Evolutionary conservation across 2,113 vertebrate species (phyloP).

Genomic region (Cephalopholis sonnerati): DNA sequence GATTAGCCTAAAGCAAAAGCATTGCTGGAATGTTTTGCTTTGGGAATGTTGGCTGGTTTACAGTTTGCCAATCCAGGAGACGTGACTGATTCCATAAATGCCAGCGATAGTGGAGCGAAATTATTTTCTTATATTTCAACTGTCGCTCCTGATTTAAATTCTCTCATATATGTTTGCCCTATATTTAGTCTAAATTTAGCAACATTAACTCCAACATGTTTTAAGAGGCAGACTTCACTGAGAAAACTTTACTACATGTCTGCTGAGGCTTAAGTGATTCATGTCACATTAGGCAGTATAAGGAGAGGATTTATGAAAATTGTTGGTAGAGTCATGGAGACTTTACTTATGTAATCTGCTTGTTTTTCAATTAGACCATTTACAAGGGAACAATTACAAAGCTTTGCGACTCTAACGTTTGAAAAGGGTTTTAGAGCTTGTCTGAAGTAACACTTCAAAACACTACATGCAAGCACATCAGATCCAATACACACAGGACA

Average conservation of each 20-base stretch:
- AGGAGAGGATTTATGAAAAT: conserved; percentile 10
- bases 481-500: conserved; percentile 20
- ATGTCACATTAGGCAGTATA: not conserved
- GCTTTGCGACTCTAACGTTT: conserved; percentile 5
- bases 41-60: conserved; percentile 82
- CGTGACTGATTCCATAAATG: conserved; percentile 78
- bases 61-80: conserved; percentile 82
- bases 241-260: conserved; percentile 23
- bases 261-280: not conserved
- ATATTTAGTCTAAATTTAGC: conserved; percentile 28
- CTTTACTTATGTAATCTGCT: conserved; percentile 14
- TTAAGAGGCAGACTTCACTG: conserved; percentile 15
- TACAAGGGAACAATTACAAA: conserved; percentile 2
- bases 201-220: conserved; percentile 17
- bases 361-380: conserved; percentile 29
- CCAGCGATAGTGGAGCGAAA: conserved; percentile 62
- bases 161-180: conserved; percentile 30
- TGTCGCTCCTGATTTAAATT: conserved; percentile 43
- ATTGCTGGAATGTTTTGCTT: conserved; percentile 90
- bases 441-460: conserved; percentile 34
- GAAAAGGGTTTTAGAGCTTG: conserved; percentile 28
- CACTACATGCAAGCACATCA: conserved; percentile 29
- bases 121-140: conserved; percentile 51
- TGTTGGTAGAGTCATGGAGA: not conserved
- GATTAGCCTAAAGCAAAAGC: conserved; percentile 87